Conservation (phyloP, 2,888 invertebrate species). For the Himalopsyche kuldschensis region DNA sequence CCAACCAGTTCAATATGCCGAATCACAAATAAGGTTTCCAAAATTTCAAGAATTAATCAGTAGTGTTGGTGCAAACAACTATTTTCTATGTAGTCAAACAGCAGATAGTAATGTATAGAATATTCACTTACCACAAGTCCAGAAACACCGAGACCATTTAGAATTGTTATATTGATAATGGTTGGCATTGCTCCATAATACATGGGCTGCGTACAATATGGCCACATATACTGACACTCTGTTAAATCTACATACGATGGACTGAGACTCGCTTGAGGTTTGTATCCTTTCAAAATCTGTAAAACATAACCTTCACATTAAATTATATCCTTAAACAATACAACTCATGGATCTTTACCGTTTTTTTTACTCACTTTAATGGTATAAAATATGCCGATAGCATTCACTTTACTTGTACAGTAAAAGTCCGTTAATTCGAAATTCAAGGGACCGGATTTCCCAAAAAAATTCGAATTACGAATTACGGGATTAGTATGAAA, state of each 20-base stretch:
- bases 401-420: no score
- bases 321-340: no score
- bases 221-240: slow-evolving; percentile 98
- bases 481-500: no score
- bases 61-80: neutral
- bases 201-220: slow-evolving; percentile 93
- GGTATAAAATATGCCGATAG: no score
- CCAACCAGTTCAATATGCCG: no score
- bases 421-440: no score
- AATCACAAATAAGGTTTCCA: no score
- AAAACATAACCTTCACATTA: neutral
- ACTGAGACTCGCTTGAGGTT: slow-evolving; percentile 66
- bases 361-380: no score
- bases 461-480: no score
- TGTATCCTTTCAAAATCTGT: slow-evolving; percentile 60
- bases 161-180: slow-evolving; percentile 90
- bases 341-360: no score
- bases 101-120: neutral
- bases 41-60: slow-evolving; percentile 18
- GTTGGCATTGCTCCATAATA: slow-evolving; percentile 86
- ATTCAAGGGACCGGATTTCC: no score
- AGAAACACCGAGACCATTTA: slow-evolving; percentile 91
- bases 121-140: slow-evolving; percentile 66
- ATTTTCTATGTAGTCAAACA: neutral
- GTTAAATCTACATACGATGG: slow-evolving; percentile 90